Conservation (phyloP, 2,113 vertebrate genomes). For the Calyptommatus sinebrachiatus region DNA sequence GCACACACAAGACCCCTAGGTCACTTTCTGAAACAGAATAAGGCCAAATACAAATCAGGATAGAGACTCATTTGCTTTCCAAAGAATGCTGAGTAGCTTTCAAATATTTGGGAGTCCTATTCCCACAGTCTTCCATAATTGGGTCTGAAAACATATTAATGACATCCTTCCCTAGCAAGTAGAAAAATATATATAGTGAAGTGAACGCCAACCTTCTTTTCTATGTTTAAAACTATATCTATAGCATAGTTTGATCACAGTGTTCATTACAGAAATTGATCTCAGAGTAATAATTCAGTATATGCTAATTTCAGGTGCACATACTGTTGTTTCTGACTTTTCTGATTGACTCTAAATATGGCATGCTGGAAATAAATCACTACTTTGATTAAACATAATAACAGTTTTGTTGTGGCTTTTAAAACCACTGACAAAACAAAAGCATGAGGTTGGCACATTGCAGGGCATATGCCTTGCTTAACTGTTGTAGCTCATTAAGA, state of each 20-base stretch:
- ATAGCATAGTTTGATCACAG: neutral
- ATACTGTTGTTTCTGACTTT: neutral
- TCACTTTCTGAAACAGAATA: too few species aligned
- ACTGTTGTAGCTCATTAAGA: neutral
- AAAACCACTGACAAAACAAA: neutral
- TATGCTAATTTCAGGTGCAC: neutral
- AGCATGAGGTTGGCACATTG: neutral
- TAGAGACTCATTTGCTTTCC: too few species aligned
- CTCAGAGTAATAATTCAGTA: neutral
- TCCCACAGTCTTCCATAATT: too few species aligned
- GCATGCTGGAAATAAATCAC: neutral
- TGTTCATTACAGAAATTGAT: neutral
- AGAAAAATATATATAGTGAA: too few species aligned
- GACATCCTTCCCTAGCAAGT: too few species aligned
- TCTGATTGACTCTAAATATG: neutral
- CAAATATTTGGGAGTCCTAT: too few species aligned
- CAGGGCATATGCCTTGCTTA: neutral
- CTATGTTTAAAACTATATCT: neutral
- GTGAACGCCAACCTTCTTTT: neutral
- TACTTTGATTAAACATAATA: conserved; percentile 1
- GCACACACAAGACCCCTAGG: too few species aligned
- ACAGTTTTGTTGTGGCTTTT: neutral
- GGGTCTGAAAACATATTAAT: too few species aligned
- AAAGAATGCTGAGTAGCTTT: too few species aligned
- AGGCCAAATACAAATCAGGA: too few species aligned